Percentiles rank a stretch among this genome's conserved stretches.
These are phyloP conservation scores for Poecilia latipinna DNA, from an alignment of 2,113 vertebrate genomes.

Conservation along the genomic window DNA sequence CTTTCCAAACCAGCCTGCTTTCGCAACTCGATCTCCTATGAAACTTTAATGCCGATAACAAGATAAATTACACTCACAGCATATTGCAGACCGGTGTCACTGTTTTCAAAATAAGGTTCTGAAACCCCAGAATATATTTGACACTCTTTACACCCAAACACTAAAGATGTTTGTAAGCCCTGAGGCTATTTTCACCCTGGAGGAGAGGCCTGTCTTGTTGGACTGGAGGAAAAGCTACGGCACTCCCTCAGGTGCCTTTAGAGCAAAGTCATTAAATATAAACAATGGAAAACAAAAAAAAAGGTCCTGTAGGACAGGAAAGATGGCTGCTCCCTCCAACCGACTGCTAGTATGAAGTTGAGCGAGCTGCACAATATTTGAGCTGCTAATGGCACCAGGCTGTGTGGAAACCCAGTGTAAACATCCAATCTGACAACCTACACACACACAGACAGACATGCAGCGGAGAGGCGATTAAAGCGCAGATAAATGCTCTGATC, in stretches of 20 bases:
- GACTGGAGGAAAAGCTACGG: constrained; percentile 48
- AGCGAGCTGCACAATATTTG: constrained; percentile 67
- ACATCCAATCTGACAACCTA: constrained; percentile 43
- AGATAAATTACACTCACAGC: constrained; percentile 37
- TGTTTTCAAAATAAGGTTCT: constrained; percentile 5
- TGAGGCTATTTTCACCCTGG: constrained; percentile 25
- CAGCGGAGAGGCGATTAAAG: constrained; percentile 45
- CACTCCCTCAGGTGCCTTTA: constrained; percentile 57
- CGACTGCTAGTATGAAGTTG: constrained; percentile 33
- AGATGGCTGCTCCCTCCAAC: constrained; percentile 64
- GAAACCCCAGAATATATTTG: constrained; percentile 8
- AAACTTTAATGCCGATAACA: constrained; percentile 49
- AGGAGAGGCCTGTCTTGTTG: constrained; percentile 45
- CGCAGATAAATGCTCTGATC: constrained; percentile 33
- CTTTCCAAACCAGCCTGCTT: constrained; percentile 18
- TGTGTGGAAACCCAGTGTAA: constrained; percentile 49
- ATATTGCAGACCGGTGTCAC: constrained; percentile 2
- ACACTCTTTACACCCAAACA: constrained; percentile 15
- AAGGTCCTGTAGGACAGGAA: constrained; percentile 67
- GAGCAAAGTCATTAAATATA: constrained; percentile 71
- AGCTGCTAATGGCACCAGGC: constrained; percentile 51
- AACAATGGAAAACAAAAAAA: constrained; percentile 74
- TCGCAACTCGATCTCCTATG: constrained; percentile 52
- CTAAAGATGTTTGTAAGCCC: constrained; percentile 11
- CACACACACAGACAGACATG: constrained; percentile 3